These are phyloP conservation scores for Esox masquinongy DNA, from an alignment of 2,797 vertebrate species.

Conservation along the genomic window DNA sequence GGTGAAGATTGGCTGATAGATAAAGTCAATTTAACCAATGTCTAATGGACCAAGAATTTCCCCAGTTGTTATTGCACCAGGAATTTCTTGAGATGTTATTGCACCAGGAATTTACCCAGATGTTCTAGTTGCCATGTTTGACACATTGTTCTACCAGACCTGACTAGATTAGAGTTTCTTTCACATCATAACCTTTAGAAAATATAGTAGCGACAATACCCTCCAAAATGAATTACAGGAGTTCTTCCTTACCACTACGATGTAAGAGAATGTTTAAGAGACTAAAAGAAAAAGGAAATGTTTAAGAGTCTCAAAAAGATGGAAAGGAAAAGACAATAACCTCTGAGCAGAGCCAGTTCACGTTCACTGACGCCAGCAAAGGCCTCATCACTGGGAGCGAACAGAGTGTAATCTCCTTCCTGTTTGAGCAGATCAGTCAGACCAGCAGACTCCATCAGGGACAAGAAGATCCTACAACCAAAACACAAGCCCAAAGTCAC, in stretches of 20 bases:
- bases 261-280: background rate
- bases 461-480: constrained; percentile 86
- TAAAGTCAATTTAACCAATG: no score
- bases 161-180: background rate
- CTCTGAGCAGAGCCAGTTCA: constrained; percentile 81
- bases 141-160: no score
- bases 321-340: constrained; percentile 68
- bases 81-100: no score
- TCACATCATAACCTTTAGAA: background rate
- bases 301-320: background rate
- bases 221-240: background rate
- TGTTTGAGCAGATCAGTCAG: constrained; percentile 85
- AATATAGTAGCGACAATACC: background rate
- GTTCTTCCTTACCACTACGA: background rate
- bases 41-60: no score
- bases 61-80: no score
- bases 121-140: no score
- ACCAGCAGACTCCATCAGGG: constrained; percentile 86
- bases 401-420: constrained; percentile 89
- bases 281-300: background rate
- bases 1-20: no score
- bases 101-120: no score
- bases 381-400: constrained; percentile 91
- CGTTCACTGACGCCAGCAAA: constrained; percentile 82
- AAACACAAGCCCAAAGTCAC: constrained; percentile 9